Base-by-base conservation (phyloP, 2,888 invertebrate genomes). In the Mythimna pallens region DNA sequence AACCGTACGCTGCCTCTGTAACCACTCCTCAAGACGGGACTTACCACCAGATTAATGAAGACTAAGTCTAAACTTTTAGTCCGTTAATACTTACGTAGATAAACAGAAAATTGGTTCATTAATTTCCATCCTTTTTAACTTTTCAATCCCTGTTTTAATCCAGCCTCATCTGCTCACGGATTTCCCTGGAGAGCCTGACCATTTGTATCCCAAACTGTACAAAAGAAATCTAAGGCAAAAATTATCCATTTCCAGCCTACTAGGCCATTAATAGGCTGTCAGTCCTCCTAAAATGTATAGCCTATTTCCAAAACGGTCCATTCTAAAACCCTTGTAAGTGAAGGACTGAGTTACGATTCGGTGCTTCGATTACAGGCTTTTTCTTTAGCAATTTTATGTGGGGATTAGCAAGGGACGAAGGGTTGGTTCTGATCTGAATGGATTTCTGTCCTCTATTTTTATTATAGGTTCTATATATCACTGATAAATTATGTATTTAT, bases 321-420 rank as follows among this genome's bases (percentile, higher is more conserved):
- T 86, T 84, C 79, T 85, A 87, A 87, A 87, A 87, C 86, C 87
- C 81, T 87, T 88, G 89, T 86, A 89, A 90, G 88, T 89, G 91
- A 89, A 88, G 89, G 89, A 78, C 83, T 73, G 77, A 91, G 88
- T 92, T 91, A 92, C 91, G 91, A 85, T 82, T 85, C 83, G 86
- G 83, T 85, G 86, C 78, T 89, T 89, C 89, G 89, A 90, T 89
- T 89, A 88, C 86, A 80, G 80, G 80, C 86, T 89, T 89, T 91
- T 89, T 89, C 87, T 86, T 78, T 80, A 64, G 82, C 84, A 89
- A 87, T 89, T 92, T 90, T 91, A 91, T 90, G 88, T 82, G 80
- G 55, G 89, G 90, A 89, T 91, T 89, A 89, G 85, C 70, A 72
- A 72, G 78, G 84, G 84, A 50, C 73, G 70, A 67, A 55, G 58